These are phyloP conservation scores for Xiphophorus couchianus DNA, from an alignment of 2,113 vertebrate genomes.

Conservation along the genomic window DNA sequence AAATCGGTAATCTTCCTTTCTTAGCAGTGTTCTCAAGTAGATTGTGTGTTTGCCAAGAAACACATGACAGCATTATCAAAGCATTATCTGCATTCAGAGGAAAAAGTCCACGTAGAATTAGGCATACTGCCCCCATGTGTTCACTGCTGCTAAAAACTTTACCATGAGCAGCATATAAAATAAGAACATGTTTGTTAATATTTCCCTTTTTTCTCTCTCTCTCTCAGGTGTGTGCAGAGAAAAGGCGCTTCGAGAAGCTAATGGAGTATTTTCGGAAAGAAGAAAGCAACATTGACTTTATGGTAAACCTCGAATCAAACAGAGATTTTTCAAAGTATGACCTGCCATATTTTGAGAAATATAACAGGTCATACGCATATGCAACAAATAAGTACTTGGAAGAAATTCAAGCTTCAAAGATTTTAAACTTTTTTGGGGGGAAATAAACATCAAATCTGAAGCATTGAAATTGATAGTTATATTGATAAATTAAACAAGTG, in stretches of 20 bases:
- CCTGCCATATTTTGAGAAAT: too few relatives aligned
- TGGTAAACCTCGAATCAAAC: conserved; percentile 79
- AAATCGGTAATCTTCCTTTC: not conserved
- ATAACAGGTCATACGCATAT: too few relatives aligned
- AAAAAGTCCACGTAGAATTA: not conserved
- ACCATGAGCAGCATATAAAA: not conserved
- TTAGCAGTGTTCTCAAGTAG: not conserved
- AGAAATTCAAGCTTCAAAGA: too few relatives aligned
- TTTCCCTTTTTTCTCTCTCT: not conserved
- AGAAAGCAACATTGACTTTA: conserved; percentile 94
- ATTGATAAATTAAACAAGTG: too few relatives aligned
- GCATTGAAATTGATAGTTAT: too few relatives aligned
- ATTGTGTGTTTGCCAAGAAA: not conserved
- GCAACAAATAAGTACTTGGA: not conserved
- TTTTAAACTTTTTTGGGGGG: too few relatives aligned
- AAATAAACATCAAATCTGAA: too few relatives aligned
- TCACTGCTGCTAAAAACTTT: not conserved
- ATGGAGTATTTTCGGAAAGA: conserved; percentile 94
- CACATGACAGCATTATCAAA: not conserved
- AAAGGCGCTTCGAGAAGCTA: conserved; percentile 85
- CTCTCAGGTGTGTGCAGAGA: conserved; percentile 84
- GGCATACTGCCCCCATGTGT: conserved; percentile 63
- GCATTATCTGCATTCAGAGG: not conserved
- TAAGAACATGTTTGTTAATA: not conserved
- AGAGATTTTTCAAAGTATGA: not conserved